Conservation (phyloP, 2,888 invertebrate genomes). For the Lutraria lutraria region DNA sequence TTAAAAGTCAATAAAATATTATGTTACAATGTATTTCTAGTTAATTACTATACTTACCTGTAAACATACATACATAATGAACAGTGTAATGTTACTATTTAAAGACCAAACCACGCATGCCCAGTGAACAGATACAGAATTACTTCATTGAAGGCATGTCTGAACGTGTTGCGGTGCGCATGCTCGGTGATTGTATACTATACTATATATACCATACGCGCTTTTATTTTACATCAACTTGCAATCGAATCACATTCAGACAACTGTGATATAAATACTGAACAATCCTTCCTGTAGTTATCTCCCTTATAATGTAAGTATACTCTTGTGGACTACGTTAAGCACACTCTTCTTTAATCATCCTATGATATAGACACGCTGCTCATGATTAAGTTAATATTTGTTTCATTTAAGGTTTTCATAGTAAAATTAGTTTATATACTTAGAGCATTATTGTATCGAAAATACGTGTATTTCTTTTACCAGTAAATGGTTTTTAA, state of each 20-base stretch:
- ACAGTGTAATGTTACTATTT: background rate
- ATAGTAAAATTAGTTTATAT: too few relatives aligned
- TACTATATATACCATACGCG: background rate
- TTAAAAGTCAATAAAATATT: too few relatives aligned
- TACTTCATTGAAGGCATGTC: background rate
- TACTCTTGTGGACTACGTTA: background rate
- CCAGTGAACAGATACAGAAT: background rate
- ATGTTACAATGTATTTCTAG: too few relatives aligned
- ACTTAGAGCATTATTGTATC: too few relatives aligned
- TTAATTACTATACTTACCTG: background rate
- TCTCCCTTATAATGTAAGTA: background rate
- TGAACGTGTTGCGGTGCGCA: background rate
- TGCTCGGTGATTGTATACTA: background rate
- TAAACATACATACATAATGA: background rate
- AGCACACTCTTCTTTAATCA: background rate
- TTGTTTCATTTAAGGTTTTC: too few relatives aligned
- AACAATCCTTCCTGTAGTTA: background rate
- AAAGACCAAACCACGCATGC: background rate
- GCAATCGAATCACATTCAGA: conserved; percentile 3
- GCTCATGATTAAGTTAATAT: background rate
- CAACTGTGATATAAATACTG: background rate
- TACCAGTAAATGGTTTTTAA: too few relatives aligned
- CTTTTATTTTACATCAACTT: conserved; percentile 19
- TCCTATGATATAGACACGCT: background rate
- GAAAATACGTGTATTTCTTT: too few relatives aligned